Percentiles rank a stretch among this genome's conserved stretches.
phyloP scores from a whole-genome alignment of 2,797 vertebrate genomes.

The Buphagus erythrorhynchus region DNA sequence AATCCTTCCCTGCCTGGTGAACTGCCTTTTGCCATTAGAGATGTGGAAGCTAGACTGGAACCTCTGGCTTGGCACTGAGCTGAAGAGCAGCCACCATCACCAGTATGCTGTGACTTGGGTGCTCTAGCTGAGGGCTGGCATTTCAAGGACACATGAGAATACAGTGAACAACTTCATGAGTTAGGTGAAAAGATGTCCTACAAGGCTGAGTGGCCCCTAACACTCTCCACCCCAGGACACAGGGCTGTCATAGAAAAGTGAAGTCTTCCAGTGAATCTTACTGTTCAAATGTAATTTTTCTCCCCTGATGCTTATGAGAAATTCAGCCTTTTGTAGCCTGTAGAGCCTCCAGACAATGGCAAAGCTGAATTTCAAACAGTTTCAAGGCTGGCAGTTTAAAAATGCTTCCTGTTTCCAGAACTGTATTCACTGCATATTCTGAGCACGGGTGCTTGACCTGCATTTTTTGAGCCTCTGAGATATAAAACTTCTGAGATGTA shows the following conservation, averaged over 20 bases:
- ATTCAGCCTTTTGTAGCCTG: neutral
- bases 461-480: neutral
- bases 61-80: fast-evolving
- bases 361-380: constrained; percentile 34
- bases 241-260: neutral
- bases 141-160: neutral
- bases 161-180: neutral
- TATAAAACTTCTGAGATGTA: neutral
- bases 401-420: neutral
- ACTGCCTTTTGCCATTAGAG: neutral
- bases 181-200: neutral
- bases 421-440: neutral
- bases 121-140: neutral
- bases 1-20: neutral
- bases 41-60: neutral
- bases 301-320: neutral
- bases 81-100: neutral
- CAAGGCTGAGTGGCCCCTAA: fast-evolving
- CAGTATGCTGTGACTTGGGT: neutral
- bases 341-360: neutral
- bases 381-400: constrained; percentile 2
- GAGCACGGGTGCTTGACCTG: neutral
- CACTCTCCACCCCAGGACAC: neutral
- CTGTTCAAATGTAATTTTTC: neutral
- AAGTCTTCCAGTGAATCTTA: neutral